A percentile compares a stretch with the other conserved stretches of the same genome.
phyloP scores from a whole-genome alignment of 2,888 invertebrate genomes.

The Bruchidius siliquastri region DNA sequence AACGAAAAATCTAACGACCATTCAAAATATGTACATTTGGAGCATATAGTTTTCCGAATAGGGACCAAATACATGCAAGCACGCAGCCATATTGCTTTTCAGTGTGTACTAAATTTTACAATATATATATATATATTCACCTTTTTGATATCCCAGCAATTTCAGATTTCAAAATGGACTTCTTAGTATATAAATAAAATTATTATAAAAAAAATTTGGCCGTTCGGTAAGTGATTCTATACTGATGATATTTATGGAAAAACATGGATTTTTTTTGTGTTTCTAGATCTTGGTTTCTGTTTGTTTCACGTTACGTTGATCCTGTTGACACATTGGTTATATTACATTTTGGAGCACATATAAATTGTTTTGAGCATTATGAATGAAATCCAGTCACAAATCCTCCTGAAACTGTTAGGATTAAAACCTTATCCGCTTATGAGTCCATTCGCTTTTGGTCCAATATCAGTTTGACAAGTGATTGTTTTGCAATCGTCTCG shows the following conservation, averaged over 20 bases:
- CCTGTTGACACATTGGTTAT: no score
- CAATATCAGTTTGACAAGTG: constrained; percentile 28
- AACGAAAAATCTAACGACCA: constrained; percentile 3
- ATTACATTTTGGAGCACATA: no score
- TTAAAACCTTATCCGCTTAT: constrained; percentile 6
- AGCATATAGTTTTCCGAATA: constrained; percentile 14
- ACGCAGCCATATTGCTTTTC: constrained; percentile 38
- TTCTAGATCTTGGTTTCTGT: no score
- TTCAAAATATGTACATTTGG: constrained; percentile 2
- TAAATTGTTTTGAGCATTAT: no score
- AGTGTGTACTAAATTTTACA: constrained; percentile 43
- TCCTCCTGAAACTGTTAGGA: not conserved
- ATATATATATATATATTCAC: constrained; percentile 18
- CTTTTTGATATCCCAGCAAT: not conserved
- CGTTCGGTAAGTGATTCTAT: no score
- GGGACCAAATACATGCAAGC: constrained; percentile 45
- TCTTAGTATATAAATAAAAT: no score
- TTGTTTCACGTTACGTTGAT: no score
- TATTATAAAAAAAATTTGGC: no score
- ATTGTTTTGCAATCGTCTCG: constrained; percentile 37
- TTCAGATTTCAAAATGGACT: constrained; percentile 1
- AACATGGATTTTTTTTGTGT: no score
- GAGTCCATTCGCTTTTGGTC: constrained; percentile 45
- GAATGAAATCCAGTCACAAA: constrained; percentile 5
- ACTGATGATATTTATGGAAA: no score